Conservation (phyloP, 1,140 invertebrate species). For the Dendroctonus valens region DNA sequence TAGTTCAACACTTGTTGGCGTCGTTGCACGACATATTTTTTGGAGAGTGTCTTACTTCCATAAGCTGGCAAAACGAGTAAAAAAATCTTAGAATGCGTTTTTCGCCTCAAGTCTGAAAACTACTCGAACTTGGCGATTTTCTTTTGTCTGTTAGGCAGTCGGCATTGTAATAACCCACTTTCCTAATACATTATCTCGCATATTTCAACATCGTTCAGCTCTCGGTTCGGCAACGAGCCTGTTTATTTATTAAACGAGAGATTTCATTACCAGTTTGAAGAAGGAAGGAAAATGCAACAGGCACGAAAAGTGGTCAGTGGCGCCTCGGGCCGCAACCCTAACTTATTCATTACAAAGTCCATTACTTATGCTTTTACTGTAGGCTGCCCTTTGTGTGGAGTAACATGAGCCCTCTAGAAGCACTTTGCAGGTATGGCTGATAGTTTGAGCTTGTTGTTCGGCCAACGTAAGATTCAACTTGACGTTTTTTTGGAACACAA, state of each 20-base stretch:
- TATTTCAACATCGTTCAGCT: conserved; percentile 25
- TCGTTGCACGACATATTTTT: too few species aligned
- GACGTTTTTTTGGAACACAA: too few species aligned
- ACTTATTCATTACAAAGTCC: conserved; percentile 41
- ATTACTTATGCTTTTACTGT: conserved; percentile 40
- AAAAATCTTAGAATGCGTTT: too few species aligned
- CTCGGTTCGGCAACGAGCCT: conserved; percentile 17
- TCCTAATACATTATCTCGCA: conserved; percentile 9
- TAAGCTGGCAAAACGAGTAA: too few species aligned
- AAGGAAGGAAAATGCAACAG: conserved; percentile 30
- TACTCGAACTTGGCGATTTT: too few species aligned
- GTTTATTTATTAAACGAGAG: conserved; percentile 31
- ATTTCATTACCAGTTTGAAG: conserved; percentile 29
- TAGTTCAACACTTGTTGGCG: too few species aligned
- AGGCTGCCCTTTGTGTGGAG: conserved; percentile 14
- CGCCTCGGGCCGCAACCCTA: conserved; percentile 29
- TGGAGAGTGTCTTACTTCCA: too few species aligned
- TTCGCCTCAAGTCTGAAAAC: too few species aligned
- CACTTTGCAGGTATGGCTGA: neutral
- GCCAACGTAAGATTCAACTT: too few species aligned
- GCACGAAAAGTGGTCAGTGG: conserved; percentile 31
- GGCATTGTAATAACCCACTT: too few species aligned
- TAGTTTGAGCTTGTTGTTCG: too few species aligned
- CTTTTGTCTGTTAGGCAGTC: too few species aligned
- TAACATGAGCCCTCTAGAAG: neutral